Evolutionary conservation across 1,140 invertebrate genomes (phyloP).

Genomic region (Oryctes rhinoceros): DNA sequence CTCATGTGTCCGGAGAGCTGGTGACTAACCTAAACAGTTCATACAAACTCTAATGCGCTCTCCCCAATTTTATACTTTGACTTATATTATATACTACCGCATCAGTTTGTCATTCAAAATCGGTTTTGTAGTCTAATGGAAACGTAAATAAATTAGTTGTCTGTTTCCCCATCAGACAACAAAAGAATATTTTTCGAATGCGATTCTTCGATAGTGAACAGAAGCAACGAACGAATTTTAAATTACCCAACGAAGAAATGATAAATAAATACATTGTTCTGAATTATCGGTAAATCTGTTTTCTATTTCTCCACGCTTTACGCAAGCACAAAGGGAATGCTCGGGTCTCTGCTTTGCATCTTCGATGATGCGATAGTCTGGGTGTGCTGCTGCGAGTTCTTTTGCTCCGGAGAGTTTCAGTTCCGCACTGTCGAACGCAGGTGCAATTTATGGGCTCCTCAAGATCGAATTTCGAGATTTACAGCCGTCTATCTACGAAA

Average conservation of each 20-base stretch:
- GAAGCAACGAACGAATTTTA: neutral
- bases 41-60: too few species aligned
- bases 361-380: slow-evolving; percentile 33
- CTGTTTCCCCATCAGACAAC: too few species aligned
- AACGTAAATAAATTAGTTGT: too few species aligned
- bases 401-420: neutral
- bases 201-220: neutral
- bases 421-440: slow-evolving; percentile 51
- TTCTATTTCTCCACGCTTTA: slow-evolving; percentile 46
- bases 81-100: too few species aligned
- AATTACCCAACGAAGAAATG: slow-evolving; percentile 33
- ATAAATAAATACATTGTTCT: slow-evolving; percentile 52
- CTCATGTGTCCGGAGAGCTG: too few species aligned
- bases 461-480: slow-evolving; percentile 60
- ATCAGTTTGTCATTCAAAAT: too few species aligned
- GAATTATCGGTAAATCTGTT: slow-evolving; percentile 51
- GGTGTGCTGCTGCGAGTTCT: slow-evolving; percentile 49
- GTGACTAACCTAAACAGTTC: too few species aligned
- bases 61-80: too few species aligned
- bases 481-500: slow-evolving; percentile 56
- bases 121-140: too few species aligned
- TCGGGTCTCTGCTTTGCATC: slow-evolving; percentile 44
- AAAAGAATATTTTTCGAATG: neutral
- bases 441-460: slow-evolving; percentile 59
- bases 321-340: neutral